Evolutionary conservation across 1,140 invertebrate species (phyloP), one percentile per base, ranked within the genome.

Genomic region (Sycophaga agraensis): DNA sequence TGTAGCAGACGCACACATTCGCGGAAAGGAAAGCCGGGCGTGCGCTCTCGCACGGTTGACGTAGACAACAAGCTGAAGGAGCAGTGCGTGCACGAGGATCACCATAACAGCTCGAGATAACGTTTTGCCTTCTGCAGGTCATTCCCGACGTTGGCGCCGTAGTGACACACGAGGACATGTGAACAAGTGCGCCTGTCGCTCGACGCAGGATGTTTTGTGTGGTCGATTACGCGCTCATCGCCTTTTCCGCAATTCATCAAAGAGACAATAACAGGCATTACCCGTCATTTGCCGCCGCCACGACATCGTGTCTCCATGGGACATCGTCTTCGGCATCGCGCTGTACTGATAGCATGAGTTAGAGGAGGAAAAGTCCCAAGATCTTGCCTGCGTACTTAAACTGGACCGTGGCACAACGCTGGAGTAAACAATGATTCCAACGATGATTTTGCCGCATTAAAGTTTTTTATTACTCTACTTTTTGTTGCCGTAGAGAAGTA

Each of bases 1-100:
- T 40, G 22, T 19, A 51, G 34, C 31, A 42, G 28, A 54, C 21
- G 37, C n/a, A n/a, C n/a, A n/a, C n/a, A n/a, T n/a, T n/a, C n/a
- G n/a, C n/a, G n/a, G n/a, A n/a, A n/a, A n/a, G n/a, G n/a, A n/a
- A 42, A 26, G 35, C 53, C 39, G 26, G 40, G 40, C 53, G 39
- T 55, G 53, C 53, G 53, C 53, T 16, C 37, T 54, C 37, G 51
- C 37, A n/a, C 28, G 37, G 22, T 26, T 28, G 28, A 39, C 2
- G 22, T 22, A 28, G 37, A 6, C 9, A 45, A 4, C 42, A 11
- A 21, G 19, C 8, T n/a, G n/a, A n/a, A n/a, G n/a, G n/a, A n/a
- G 11, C 5, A n/a, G n/a, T n/a, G 11, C 11, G 31, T 34, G 31
- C 11, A 34, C 31, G 31, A 6, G 31, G 31, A 6, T 34, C 5